These are phyloP conservation scores for Pteropus rufus DNA, from an alignment of 2,797 vertebrate genomes.

Conservation along the genomic window DNA sequence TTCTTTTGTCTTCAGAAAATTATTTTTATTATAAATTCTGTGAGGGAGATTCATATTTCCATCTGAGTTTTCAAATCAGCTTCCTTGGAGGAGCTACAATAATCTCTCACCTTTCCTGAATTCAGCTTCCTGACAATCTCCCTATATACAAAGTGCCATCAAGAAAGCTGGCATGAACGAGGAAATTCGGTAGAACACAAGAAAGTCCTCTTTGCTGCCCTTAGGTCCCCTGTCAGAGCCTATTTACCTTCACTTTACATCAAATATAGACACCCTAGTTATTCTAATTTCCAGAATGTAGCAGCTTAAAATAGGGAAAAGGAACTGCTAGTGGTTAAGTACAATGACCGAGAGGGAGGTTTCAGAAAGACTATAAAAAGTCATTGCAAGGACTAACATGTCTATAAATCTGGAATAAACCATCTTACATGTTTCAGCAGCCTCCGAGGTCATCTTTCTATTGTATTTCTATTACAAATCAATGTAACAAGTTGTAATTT, in stretches of 20 bases:
- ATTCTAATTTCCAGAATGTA: conserved; percentile 13
- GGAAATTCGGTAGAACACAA: background rate
- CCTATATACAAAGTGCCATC: background rate
- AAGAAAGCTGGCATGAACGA: background rate
- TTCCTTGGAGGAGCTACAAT: background rate
- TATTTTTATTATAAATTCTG: conserved; percentile 8
- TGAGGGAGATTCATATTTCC: background rate
- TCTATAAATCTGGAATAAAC: conserved; percentile 43
- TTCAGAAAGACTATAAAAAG: conserved; percentile 39
- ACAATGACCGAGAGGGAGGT: background rate
- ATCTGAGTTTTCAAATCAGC: background rate
- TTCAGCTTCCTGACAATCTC: background rate
- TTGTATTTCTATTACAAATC: conserved; percentile 15
- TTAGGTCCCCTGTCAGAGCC: background rate
- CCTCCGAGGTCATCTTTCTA: conserved; percentile 12
- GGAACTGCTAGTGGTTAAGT: background rate
- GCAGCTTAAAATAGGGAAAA: background rate
- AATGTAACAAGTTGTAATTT: conserved; percentile 29
- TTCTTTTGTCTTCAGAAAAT: conserved; percentile 22
- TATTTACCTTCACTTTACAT: conserved; percentile 7
- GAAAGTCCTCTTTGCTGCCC: background rate
- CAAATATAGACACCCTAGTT: background rate
- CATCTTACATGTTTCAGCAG: background rate
- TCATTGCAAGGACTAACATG: background rate
- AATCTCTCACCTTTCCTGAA: background rate